These are phyloP conservation scores for Henricia sp. DNA, from an alignment of 53 echinoderm and acorn worm species.

Conservation along the genomic window DNA sequence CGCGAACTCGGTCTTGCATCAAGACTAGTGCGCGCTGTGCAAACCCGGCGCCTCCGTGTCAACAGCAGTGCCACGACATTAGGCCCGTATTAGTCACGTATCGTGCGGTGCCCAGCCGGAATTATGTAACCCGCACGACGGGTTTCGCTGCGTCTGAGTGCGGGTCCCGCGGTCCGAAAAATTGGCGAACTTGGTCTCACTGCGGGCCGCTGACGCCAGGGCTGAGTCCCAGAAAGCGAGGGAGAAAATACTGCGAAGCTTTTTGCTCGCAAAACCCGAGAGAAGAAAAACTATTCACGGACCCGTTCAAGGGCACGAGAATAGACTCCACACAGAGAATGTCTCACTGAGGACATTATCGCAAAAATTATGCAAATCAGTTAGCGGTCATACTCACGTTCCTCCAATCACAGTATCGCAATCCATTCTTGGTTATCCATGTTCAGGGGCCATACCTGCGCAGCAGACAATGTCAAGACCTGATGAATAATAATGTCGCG, in stretches of 20 bases:
- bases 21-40: too few species aligned
- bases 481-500: too few species aligned
- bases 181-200: slow-evolving; percentile 56
- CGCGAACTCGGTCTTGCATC: too few species aligned
- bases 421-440: slow-evolving; percentile 22
- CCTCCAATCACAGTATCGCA: neutral
- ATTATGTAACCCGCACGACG: slow-evolving; percentile 60
- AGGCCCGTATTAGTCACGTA: slow-evolving; percentile 20
- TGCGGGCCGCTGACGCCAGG: slow-evolving; percentile 53
- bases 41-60: neutral
- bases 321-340: neutral
- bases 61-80: neutral
- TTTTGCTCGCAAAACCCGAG: slow-evolving; percentile 2
- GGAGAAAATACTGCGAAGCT: neutral
- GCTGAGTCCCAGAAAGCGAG: neutral
- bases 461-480: slow-evolving; percentile 9
- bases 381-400: neutral
- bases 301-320: slow-evolving; percentile 54
- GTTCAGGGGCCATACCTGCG: slow-evolving; percentile 48
- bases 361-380: too few species aligned
- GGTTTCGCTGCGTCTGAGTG: slow-evolving; percentile 27
- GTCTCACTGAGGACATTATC: too few species aligned
- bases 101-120: slow-evolving; percentile 9
- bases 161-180: slow-evolving; percentile 40
- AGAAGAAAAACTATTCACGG: slow-evolving; percentile 10